Evolutionary conservation across 2,797 vertebrate genomes (phyloP).

Genomic region (Gambelia wislizenii): DNA sequence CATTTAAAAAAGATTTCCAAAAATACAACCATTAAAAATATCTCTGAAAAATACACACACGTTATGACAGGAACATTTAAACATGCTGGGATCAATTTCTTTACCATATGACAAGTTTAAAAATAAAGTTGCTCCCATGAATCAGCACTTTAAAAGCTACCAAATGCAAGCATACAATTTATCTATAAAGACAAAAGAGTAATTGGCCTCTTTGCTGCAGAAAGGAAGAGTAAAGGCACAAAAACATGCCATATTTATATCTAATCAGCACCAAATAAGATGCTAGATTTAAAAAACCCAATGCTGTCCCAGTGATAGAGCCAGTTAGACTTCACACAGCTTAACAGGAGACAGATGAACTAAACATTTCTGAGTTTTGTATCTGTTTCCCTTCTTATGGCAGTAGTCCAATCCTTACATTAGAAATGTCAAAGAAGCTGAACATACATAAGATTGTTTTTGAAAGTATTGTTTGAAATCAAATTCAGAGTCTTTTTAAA

Average conservation of each 20-base stretch:
- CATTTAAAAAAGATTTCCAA: constrained; percentile 32
- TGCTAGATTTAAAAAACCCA: neutral
- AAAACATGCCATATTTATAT: neutral
- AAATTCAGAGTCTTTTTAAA: neutral
- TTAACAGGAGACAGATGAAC: neutral
- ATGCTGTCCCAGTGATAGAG: neutral
- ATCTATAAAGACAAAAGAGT: neutral
- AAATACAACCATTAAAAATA: constrained; percentile 27
- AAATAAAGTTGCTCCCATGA: constrained; percentile 36
- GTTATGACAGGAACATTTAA: constrained; percentile 30
- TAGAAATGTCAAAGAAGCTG: neutral
- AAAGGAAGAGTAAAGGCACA: neutral
- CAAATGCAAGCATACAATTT: constrained; percentile 5
- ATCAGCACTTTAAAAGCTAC: constrained; percentile 44
- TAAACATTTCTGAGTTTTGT: neutral
- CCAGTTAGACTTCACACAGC: neutral
- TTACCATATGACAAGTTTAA: constrained; percentile 55
- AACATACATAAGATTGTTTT: neutral
- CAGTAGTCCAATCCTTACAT: neutral
- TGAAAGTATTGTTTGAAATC: neutral
- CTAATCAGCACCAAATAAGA: neutral
- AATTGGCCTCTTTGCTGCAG: constrained; percentile 8
- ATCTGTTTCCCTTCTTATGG: neutral
- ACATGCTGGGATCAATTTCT: constrained; percentile 49
- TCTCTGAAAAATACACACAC: neutral